phyloP scores from a whole-genome alignment of 2,888 invertebrate species.

The Meliscaeva auricollis region DNA sequence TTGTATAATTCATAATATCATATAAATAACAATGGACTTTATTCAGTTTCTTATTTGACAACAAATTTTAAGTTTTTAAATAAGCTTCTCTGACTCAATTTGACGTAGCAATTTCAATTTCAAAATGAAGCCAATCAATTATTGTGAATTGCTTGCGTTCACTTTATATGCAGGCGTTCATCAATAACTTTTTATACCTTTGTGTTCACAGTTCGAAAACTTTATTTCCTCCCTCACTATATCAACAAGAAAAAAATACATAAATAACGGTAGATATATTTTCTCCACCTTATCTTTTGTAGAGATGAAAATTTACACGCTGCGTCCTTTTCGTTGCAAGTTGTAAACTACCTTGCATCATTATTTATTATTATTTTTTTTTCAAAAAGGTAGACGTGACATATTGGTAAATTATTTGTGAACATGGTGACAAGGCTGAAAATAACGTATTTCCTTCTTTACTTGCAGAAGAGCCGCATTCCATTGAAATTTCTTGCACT shows the following conservation, averaged over 20 bases:
- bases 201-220: not conserved
- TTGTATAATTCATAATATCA: conserved; percentile 25
- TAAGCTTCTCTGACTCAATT: not conserved
- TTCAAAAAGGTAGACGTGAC: conserved; percentile 6
- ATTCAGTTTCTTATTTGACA: conserved; percentile 15
- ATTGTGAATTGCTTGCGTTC: conserved; percentile 16
- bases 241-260: not conserved
- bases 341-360: not conserved
- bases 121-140: conserved; percentile 29
- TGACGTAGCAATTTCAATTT: conserved; percentile 18
- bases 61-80: conserved; percentile 2
- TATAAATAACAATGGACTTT: not conserved
- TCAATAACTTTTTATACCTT: conserved; percentile 15
- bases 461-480: not conserved
- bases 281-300: not conserved
- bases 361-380: not conserved
- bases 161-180: not conserved
- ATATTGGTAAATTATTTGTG: conserved; percentile 37
- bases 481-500: not conserved
- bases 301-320: conserved; percentile 9
- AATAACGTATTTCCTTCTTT: conserved; percentile 33
- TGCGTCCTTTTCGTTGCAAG: not conserved
- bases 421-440: conserved; percentile 22
- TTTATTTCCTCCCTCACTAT: not conserved
- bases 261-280: not conserved